Conservation (phyloP, 2,797 vertebrate genomes). For the Somateria mollissima region DNA sequence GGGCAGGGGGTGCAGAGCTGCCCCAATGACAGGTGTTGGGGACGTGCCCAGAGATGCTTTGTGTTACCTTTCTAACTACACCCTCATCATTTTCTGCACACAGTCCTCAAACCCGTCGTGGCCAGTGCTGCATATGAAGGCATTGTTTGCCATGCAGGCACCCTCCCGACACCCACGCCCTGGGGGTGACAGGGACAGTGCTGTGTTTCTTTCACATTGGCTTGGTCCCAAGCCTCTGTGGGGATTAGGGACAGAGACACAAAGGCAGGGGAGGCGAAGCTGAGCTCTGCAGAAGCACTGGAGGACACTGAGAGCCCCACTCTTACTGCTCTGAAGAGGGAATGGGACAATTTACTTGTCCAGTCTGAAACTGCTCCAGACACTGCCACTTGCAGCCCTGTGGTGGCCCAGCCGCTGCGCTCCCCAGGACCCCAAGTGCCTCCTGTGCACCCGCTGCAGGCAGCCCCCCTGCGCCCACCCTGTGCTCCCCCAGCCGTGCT, state of each 20-base stretch:
- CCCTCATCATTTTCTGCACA: not conserved
- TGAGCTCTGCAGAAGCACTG: not conserved
- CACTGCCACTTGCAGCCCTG: constrained; percentile 42
- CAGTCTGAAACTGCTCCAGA: not conserved
- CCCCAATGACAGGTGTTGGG: not conserved
- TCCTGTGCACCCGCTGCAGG: no score
- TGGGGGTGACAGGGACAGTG: not conserved
- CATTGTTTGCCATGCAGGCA: not conserved
- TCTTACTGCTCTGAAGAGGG: not conserved
- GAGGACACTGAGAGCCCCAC: not conserved
- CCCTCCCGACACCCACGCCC: not conserved
- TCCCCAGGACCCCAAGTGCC: not conserved
- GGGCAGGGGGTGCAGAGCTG: not conserved
- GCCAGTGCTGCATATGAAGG: not conserved
- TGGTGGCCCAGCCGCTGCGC: constrained; percentile 19
- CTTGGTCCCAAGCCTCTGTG: not conserved
- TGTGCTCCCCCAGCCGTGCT: no score
- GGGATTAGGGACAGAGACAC: not conserved
- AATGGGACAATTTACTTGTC: not conserved
- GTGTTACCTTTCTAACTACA: not conserved
- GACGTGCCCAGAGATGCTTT: fast-evolving
- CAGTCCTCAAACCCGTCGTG: not conserved
- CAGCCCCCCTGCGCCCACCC: no score
- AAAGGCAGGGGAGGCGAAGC: not conserved
- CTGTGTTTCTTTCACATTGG: no score